Evolutionary conservation across 2,113 vertebrate genomes (phyloP), one percentile per base, ranked within the genome.

Genomic region (Mastomys natalensis): DNA sequence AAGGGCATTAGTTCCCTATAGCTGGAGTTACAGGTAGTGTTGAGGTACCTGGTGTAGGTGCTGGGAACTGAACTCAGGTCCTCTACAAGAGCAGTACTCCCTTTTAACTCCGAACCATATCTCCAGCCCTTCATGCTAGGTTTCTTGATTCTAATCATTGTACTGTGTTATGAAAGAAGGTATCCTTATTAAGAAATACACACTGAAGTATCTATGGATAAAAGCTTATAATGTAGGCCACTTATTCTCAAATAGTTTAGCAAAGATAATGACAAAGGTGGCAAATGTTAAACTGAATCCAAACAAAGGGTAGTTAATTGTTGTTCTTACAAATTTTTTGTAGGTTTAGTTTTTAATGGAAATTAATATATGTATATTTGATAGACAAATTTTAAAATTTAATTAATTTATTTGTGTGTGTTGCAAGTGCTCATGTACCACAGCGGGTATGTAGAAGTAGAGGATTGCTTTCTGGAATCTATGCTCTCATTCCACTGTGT

Each of bases 341-440:
- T 77, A 45, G 24, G 91, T 90, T 90, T 81, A 76, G 45, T 64
- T 72, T 93, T 91, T 82, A 55, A 76, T 95, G 58, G 85, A 94
- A 96, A 77, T 74, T 77, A 40, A 5, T 87, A 6, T 77, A 26
- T 80, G 48, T 84, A 11, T 51, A 7, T 40, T 82, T 58, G 31
- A 82, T 82, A n/a, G 24, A 60, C 21, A 82, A 37, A 81, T 55
- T 82, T 82, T 81, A 81, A n/a, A n/a, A 24, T 58, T 68, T 68
- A 34, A 68, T 81, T 55, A 12, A 81, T n/a, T 82, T 58, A 55
- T 81, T 51, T 6, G 74, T 48, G 10, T 76, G 74, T 76, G 74
- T 26, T 21, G 21, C 24, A 45, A 29, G 40, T 12, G 1, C 24
- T 48, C 24, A 48, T 76, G 43, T 60, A 53, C 53, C 37, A 84